phyloP scores from a whole-genome alignment of 1,140 invertebrate species.

The Heliconius eleuchia region DNA sequence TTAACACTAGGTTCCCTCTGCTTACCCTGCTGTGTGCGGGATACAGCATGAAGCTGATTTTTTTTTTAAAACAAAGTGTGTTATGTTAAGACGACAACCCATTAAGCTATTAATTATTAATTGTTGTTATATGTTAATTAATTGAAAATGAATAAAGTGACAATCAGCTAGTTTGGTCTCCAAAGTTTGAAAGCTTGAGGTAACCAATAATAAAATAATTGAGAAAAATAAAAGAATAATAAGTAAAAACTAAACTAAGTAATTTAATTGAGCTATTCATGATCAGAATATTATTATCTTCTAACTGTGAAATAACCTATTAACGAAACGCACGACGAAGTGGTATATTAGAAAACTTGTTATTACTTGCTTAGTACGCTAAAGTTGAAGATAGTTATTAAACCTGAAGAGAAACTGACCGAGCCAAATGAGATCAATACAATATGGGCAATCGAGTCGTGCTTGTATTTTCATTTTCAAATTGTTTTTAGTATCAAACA shows the following conservation, averaged over 20 bases:
- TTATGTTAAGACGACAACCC: too few relatives aligned
- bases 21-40: too few relatives aligned
- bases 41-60: too few relatives aligned
- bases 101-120: too few relatives aligned
- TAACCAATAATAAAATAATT: background rate
- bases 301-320: slow-evolving; percentile 9
- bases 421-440: slow-evolving; percentile 16
- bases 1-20: too few relatives aligned
- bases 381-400: slow-evolving; percentile 31
- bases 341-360: slow-evolving; percentile 30
- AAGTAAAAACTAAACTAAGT: background rate
- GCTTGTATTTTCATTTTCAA: slow-evolving; percentile 5
- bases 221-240: background rate
- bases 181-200: background rate
- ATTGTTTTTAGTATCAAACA: background rate
- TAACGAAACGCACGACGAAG: slow-evolving; percentile 13
- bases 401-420: slow-evolving; percentile 32
- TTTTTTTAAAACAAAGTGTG: too few relatives aligned
- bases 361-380: slow-evolving; percentile 24
- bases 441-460: slow-evolving; percentile 17
- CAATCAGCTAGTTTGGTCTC: too few relatives aligned
- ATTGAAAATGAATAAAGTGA: too few relatives aligned
- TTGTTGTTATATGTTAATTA: too few relatives aligned
- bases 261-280: background rate
- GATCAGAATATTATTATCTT: background rate